Percentiles rank a stretch among this genome's conserved stretches.
These are phyloP conservation scores for Melanotus villosus DNA, from an alignment of 2,888 invertebrate species.

Conservation along the genomic window DNA sequence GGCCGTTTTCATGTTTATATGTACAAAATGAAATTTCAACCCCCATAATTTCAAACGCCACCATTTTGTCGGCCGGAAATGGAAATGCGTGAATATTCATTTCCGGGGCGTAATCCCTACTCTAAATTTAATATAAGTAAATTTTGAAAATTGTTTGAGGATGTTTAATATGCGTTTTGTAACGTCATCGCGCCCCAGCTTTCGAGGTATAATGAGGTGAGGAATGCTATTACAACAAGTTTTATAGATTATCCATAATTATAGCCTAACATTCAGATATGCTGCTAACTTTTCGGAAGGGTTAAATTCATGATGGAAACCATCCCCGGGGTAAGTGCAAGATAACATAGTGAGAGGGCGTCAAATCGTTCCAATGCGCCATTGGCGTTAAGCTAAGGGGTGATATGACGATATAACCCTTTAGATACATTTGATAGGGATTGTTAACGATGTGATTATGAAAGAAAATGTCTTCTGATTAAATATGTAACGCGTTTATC, in stretches of 20 bases:
- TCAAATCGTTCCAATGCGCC: slow-evolving; percentile 62
- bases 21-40: slow-evolving; percentile 43
- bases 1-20: slow-evolving; percentile 26
- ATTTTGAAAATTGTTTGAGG: slow-evolving; percentile 47
- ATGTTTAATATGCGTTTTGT: slow-evolving; percentile 35
- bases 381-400: slow-evolving; percentile 64
- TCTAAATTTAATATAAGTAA: slow-evolving; percentile 54
- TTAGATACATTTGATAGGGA: slow-evolving; percentile 65
- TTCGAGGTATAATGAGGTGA: slow-evolving; percentile 18
- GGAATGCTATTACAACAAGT: slow-evolving; percentile 27
- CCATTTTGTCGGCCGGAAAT: slow-evolving; percentile 53
- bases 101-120: slow-evolving; percentile 52
- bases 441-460: slow-evolving; percentile 66
- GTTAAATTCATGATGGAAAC: slow-evolving; percentile 63
- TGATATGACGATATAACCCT: slow-evolving; percentile 61
- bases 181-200: slow-evolving; percentile 5
- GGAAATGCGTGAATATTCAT: slow-evolving; percentile 56
- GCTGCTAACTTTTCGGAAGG: slow-evolving; percentile 56
- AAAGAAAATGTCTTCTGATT: slow-evolving; percentile 62
- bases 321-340: slow-evolving; percentile 60
- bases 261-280: slow-evolving; percentile 53
- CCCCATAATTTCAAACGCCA: slow-evolving; percentile 49
- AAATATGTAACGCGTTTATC: slow-evolving; percentile 38
- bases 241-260: slow-evolving; percentile 50
- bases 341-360: slow-evolving; percentile 66